A percentile compares a stretch with the other conserved stretches of the same genome.
Evolutionary conservation across 1,140 invertebrate genomes (phyloP).

Genomic region (Lepidostoma basale): DNA sequence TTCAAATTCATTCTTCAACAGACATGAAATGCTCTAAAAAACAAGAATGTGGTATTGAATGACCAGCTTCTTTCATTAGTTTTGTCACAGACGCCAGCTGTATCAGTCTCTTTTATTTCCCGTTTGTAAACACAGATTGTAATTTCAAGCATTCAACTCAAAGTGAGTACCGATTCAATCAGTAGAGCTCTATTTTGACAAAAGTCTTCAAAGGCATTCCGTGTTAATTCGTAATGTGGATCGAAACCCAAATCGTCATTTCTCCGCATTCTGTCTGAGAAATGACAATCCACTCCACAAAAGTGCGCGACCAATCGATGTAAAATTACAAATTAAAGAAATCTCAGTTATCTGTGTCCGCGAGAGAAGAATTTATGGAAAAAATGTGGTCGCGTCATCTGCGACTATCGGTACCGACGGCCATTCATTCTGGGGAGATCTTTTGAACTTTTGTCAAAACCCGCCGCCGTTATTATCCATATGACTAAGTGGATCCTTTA

Average conservation of each 20-base stretch:
- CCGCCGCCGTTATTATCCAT: conserved; percentile 35
- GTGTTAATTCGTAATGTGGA: conserved; percentile 13
- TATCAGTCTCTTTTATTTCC: not conserved
- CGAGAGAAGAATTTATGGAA: not conserved
- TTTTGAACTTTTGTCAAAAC: conserved; percentile 29
- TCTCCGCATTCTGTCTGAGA: not conserved
- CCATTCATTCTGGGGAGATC: conserved; percentile 17
- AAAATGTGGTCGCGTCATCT: not conserved
- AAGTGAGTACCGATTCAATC: not conserved
- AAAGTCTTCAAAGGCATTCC: not conserved
- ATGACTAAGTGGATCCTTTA: conserved; percentile 43
- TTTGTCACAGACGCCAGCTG: no score
- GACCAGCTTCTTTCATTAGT: no score
- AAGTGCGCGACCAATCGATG: conserved; percentile 19
- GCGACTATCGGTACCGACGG: not conserved
- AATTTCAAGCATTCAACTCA: not conserved
- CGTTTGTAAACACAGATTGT: not conserved
- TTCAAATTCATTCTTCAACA: no score
- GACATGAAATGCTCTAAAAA: no score
- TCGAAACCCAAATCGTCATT: conserved; percentile 2
- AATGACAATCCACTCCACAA: conserved; percentile 2
- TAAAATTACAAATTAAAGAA: conserved; percentile 10
- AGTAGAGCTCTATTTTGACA: conserved; percentile 13
- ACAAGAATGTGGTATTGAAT: no score
- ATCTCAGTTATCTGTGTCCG: not conserved